phyloP scores from a whole-genome alignment of 2,797 vertebrate genomes.

The Buphagus erythrorhynchus region DNA sequence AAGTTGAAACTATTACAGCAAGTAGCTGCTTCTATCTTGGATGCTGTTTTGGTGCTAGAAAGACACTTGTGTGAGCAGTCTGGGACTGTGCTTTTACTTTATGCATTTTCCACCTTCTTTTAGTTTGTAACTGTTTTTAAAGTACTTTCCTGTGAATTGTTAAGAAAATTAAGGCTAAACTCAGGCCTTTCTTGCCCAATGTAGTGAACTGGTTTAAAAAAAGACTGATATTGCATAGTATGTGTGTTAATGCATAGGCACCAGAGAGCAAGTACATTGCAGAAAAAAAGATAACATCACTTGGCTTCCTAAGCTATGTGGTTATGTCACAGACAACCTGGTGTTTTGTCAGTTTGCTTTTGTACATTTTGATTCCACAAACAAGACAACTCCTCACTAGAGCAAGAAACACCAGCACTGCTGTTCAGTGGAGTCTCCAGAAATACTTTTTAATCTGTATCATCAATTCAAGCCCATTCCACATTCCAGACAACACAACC shows the following conservation, averaged over 20 bases:
- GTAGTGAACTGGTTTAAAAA: conserved; percentile 28
- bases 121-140: not conserved
- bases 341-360: not conserved
- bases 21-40: conserved; percentile 55
- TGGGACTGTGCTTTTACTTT: conserved; percentile 20
- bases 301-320: conserved; percentile 43
- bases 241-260: conserved; percentile 55
- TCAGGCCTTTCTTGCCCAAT: conserved; percentile 8
- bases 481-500: not conserved
- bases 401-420: conserved; percentile 9
- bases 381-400: conserved; percentile 17
- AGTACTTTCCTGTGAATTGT: conserved; percentile 19
- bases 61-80: conserved; percentile 19
- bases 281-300: not conserved
- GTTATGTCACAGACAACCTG: not conserved
- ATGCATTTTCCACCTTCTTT: conserved; percentile 24
- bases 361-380: not conserved
- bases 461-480: not conserved
- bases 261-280: conserved; percentile 43
- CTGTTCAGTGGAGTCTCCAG: not conserved
- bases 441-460: not conserved
- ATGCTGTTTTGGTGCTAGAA: conserved; percentile 56
- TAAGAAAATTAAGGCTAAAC: conserved; percentile 51
- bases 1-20: conserved; percentile 62
- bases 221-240: conserved; percentile 21